phyloP scores from a whole-genome alignment of 2,797 vertebrate species.

The Periophthalmus magnuspinnatus region DNA sequence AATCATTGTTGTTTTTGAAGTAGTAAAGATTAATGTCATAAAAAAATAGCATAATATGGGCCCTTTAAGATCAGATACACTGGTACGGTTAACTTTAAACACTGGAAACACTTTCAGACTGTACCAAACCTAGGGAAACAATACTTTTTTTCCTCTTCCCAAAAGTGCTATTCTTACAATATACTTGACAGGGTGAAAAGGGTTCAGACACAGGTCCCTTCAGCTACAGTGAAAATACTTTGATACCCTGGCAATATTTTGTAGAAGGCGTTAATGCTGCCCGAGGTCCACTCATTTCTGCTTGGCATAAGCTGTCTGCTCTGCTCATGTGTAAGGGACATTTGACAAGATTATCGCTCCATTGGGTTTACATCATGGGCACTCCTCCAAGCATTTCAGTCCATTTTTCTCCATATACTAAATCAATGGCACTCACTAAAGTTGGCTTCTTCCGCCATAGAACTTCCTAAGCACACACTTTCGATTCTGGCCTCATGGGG shows the following conservation, averaged over 20 bases:
- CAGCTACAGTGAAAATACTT: not conserved
- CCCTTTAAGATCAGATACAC: too few species aligned
- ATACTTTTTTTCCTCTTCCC: too few species aligned
- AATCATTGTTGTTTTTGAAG: too few species aligned
- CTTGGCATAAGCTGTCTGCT: slow-evolving; percentile 11
- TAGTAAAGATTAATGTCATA: too few species aligned
- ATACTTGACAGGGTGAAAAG: too few species aligned
- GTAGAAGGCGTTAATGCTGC: slow-evolving; percentile 5
- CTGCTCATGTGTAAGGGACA: slow-evolving; percentile 10
- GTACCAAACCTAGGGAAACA: too few species aligned
- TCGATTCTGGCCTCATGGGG: not conserved
- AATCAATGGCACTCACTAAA: slow-evolving; percentile 10
- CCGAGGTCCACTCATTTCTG: slow-evolving; percentile 6
- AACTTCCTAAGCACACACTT: slow-evolving; percentile 1
- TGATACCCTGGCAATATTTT: not conserved
- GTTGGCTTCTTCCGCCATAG: slow-evolving; percentile 1
- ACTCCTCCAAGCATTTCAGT: slow-evolving; percentile 7
- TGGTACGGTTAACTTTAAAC: too few species aligned
- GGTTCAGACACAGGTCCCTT: not conserved
- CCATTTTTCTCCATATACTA: slow-evolving; percentile 9
- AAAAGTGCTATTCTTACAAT: too few species aligned
- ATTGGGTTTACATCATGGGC: slow-evolving; percentile 18
- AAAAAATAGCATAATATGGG: too few species aligned
- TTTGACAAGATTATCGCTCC: slow-evolving; percentile 16
- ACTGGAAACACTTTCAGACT: too few species aligned